Evolutionary conservation across 2,113 vertebrate species (phyloP), one percentile per base, ranked within the genome.

Genomic region (Ctenodactylus gundi): DNA sequence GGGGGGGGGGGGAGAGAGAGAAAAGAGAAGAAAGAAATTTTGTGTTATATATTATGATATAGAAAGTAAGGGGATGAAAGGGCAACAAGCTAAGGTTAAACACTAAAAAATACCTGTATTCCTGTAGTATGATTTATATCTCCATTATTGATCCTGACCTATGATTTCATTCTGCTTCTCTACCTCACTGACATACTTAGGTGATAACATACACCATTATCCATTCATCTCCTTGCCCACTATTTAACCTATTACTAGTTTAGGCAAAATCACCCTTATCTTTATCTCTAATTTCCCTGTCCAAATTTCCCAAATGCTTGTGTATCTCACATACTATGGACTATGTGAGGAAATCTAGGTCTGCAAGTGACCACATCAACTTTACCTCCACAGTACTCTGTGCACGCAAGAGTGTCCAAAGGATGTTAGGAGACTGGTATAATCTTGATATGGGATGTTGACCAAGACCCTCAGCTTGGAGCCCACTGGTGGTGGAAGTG

Each of bases 31-130:
- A n/a, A n/a, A n/a, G n/a, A n/a, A n/a, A n/a, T n/a, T n/a, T n/a
- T 29, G 11, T 85, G 70, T 85, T 44, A 58, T 96, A 92, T 85
- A 84, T 90, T 58, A 70, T 75, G n/a, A 39, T 80, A 49, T 17
- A 73, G 68, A 78, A 62, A 36, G 14, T 90, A 68, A 62, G 36
- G 34, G 25, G 23, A n/a, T 57, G 12, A 83, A 67, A 41, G 41
- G 20, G 11, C 82, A 49, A 60, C 17, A 67, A 85, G 44, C 14
- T 27, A 93, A 86, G 83, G 72, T n/a, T 18, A 76, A 25, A 81
- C 7, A 60, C 20, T 85, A 34, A 65, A 89, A 85, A 82, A 89
- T 85, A 94, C 13, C 60, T 94, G 36, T 75, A 65, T 44, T 36
- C 27, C 29, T 91, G 18, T 60, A 36, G 29, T 34, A 64, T 87